Conservation (phyloP, 2,797 vertebrate species). For the Hyperoplus immaculatus region DNA sequence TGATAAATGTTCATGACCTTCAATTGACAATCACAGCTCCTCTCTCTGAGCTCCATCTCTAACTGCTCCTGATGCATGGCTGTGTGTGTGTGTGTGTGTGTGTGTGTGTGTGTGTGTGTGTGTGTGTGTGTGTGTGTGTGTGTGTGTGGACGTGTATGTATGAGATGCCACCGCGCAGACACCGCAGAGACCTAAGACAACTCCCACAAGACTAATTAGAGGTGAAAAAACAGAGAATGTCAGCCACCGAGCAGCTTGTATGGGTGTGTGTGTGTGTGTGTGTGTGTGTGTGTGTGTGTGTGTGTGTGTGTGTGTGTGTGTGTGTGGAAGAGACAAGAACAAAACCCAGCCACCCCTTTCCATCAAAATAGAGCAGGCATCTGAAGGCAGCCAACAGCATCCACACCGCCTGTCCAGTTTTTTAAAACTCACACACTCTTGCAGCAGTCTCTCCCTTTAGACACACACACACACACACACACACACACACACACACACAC, state of each 20-base stretch:
- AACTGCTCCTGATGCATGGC: slow-evolving; percentile 37
- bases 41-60: slow-evolving; percentile 35
- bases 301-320: slow-evolving; percentile 11
- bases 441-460: slow-evolving; percentile 19
- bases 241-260: slow-evolving; percentile 67
- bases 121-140: slow-evolving; percentile 13
- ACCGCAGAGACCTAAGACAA: slow-evolving; percentile 78
- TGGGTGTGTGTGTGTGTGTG: slow-evolving; percentile 28
- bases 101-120: slow-evolving; percentile 8
- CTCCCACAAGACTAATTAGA: slow-evolving; percentile 86
- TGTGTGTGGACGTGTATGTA: slow-evolving; percentile 16
- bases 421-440: slow-evolving; percentile 39
- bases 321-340: slow-evolving; percentile 41
- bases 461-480: slow-evolving; percentile 13
- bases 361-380: slow-evolving; percentile 60
- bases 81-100: slow-evolving; percentile 6
- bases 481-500: slow-evolving; percentile 20
- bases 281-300: slow-evolving; percentile 28
- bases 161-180: slow-evolving; percentile 73
- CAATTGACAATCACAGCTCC: slow-evolving; percentile 61
- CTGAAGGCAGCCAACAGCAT: slow-evolving; percentile 66
- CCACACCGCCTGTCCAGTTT: slow-evolving; percentile 58
- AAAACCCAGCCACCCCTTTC: slow-evolving; percentile 60
- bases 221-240: slow-evolving; percentile 83
- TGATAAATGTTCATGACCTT: slow-evolving; percentile 69